Base-by-base conservation (phyloP, 2,888 invertebrate genomes). In the Apotomis turbidana region DNA sequence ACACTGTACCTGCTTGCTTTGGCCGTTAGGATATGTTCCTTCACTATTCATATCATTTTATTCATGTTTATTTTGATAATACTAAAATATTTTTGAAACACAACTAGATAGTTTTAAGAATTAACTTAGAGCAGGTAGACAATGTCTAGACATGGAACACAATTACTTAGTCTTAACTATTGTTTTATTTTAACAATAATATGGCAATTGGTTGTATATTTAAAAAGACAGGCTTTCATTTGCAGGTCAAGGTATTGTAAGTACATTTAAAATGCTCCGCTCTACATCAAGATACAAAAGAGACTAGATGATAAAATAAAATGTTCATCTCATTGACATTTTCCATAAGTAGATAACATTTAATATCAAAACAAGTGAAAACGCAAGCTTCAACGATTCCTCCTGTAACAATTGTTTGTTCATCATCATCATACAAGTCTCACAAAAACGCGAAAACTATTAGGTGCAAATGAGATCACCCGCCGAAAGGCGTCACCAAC, bases 401-500 rank as follows among this genome's bases (percentile, higher is more conserved):
- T 57, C 5, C 55, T 52, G 41, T 15, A 57, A 38, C 55, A 36
- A 55, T 46, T 54, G 63, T 63, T 67, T 67, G 67, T 57, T 71
- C 27, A 55, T 61, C 68, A 27, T 71, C 51, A 57, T 49, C 67
- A 67, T 41, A 71, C 55, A 66, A 59, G 60, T 54, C 59, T 67
- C 13, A 36, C 49, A 57, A 62, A 71, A 66, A 71, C 60, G 62
- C 67, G 55, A 67, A 67, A 68, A 59, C 62, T 68, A 15, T 1
- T 0, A 72, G 52, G 46, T 71, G 68, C 36, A 41, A 15, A 72
- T 72, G 72, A 72, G 68, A 72, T 72, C 72, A 72, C 58, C 57
- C 27, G 58, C 62, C 54, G 68, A 63, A 63, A 51, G 52, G 72
- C 66, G 59, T 68, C 51, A 59, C 70, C 68, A 77, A 80, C 81